Percentiles rank a stretch among this genome's conserved stretches.
Conservation (phyloP, 2,888 invertebrate genomes). For the Achlya flavicornis region DNA sequence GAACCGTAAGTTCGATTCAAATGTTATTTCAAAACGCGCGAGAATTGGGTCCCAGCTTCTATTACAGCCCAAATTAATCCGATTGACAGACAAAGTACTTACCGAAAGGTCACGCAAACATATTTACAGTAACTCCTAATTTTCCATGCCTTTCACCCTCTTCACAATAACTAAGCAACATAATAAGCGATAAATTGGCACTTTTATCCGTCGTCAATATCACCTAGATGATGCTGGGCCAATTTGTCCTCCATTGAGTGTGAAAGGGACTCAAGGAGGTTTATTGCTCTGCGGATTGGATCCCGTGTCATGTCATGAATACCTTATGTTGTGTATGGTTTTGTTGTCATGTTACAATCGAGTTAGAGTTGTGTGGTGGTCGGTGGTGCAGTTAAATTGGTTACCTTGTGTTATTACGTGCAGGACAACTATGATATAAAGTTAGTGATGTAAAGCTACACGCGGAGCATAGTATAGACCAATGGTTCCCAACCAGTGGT, state of each 20-base stretch:
- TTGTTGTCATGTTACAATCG: not conserved
- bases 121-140: not conserved
- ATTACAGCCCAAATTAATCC: too few relatives aligned
- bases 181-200: slow-evolving; percentile 6
- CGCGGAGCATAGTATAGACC: too few relatives aligned
- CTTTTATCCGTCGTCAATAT: slow-evolving; percentile 10
- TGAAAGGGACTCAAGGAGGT: not conserved
- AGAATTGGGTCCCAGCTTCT: too few relatives aligned
- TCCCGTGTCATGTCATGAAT: not conserved
- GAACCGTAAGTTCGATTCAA: too few relatives aligned
- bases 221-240: slow-evolving; percentile 9
- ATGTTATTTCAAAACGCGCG: too few relatives aligned
- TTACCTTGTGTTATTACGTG: too few relatives aligned
- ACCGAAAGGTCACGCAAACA: not conserved
- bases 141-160: not conserved
- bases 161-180: not conserved
- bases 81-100: too few relatives aligned
- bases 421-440: too few relatives aligned
- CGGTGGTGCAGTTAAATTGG: too few relatives aligned
- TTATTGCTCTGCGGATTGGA: slow-evolving; percentile 16
- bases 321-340: not conserved
- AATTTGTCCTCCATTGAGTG: slow-evolving; percentile 11
- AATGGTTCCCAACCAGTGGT: too few relatives aligned
- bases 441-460: too few relatives aligned
- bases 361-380: too few relatives aligned